Evolutionary conservation across 2,797 vertebrate genomes (phyloP).

Genomic region (Spheniscus humboldti): DNA sequence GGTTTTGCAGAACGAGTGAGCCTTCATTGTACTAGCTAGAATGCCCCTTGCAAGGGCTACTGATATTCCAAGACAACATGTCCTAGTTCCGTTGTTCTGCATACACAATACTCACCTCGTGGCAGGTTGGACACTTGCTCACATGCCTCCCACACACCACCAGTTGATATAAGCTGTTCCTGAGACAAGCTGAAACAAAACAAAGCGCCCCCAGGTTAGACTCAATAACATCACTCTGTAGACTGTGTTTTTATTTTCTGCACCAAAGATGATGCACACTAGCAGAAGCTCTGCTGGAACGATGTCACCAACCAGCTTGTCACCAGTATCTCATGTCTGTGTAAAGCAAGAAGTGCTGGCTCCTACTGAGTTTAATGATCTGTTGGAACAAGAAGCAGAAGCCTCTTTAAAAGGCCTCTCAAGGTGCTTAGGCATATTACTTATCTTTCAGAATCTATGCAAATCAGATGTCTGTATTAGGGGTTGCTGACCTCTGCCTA

Average conservation of each 20-base stretch:
- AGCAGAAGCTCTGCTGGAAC: neutral
- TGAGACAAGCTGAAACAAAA: slow-evolving; percentile 78
- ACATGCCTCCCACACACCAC: slow-evolving; percentile 86
- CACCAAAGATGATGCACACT: neutral
- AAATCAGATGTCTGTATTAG: neutral
- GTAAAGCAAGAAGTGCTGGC: neutral
- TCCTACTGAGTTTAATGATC: neutral
- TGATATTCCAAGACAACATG: neutral
- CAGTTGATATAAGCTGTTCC: slow-evolving; percentile 86
- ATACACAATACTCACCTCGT: slow-evolving; percentile 73
- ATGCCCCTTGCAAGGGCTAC: neutral
- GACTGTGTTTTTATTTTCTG: neutral
- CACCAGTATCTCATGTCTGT: neutral
- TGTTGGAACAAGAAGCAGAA: neutral
- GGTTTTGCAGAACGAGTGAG: neutral
- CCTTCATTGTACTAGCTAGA: neutral
- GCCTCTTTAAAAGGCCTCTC: neutral
- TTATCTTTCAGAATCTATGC: neutral
- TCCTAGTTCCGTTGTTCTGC: neutral
- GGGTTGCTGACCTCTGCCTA: neutral
- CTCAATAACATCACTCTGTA: neutral
- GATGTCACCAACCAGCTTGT: neutral
- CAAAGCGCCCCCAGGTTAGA: neutral
- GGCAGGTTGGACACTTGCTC: slow-evolving; percentile 80
- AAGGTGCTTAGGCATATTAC: neutral